Evolutionary conservation across 2,797 vertebrate species (phyloP).

Genomic region (Phataginus tetradactyla): DNA sequence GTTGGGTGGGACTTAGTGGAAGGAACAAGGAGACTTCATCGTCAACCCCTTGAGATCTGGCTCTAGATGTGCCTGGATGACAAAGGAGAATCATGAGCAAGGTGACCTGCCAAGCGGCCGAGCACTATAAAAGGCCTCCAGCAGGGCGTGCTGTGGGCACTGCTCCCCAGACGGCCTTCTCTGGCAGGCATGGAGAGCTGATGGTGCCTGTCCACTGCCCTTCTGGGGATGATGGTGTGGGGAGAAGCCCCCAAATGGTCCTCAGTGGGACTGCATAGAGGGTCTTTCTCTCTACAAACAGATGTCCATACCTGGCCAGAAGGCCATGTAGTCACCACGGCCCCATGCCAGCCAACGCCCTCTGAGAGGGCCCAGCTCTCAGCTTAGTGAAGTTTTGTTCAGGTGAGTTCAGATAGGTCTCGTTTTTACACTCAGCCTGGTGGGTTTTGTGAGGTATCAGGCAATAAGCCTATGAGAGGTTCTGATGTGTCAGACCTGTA

Average conservation of each 20-base stretch:
- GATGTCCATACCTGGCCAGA: not conserved
- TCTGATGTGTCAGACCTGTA: not conserved
- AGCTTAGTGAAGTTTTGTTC: not conserved
- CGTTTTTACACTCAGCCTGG: not conserved
- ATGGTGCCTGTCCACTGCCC: not conserved
- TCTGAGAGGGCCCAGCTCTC: not conserved
- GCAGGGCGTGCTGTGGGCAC: not conserved
- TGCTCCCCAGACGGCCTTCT: not conserved
- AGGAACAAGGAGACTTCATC: not conserved
- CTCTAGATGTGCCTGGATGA: conserved; percentile 28
- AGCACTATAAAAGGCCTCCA: not conserved
- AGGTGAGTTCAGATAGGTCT: conserved; percentile 18
- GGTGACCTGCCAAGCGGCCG: not conserved
- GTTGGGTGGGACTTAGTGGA: not conserved
- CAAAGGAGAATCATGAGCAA: not conserved
- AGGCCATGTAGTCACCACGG: not conserved
- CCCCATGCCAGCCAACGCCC: not conserved
- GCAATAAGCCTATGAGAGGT: not conserved
- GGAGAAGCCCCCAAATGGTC: not conserved
- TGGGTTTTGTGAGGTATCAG: conserved; percentile 22
- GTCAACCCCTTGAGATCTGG: not conserved
- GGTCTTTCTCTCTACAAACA: not conserved
- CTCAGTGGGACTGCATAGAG: not conserved
- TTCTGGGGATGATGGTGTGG: not conserved
- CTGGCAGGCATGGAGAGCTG: not conserved